Base-by-base conservation (phyloP, 2,113 vertebrate species). In the Mobula hypostoma region DNA sequence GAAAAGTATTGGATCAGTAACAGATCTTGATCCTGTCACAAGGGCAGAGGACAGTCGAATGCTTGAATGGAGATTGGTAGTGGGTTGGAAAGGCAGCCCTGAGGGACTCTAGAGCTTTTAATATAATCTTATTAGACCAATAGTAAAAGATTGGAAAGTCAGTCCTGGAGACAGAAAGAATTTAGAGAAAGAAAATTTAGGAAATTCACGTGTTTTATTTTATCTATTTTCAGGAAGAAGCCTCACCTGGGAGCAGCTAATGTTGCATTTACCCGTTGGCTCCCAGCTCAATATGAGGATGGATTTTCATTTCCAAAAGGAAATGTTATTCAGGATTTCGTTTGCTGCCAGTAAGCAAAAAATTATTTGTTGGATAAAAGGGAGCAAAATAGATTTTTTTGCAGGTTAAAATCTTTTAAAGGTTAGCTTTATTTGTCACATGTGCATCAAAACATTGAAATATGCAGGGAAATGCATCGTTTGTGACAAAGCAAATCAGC, bases 221-320 rank as follows among this genome's bases (percentile, higher is more conserved):
- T 70, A 0, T 24, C 5, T 0, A 90, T 21, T 74, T 21, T 7
- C 95, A 98, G 98, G 83, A 94, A 95, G 94, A 95, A 96, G 32
- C 94, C 96, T 0, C 96, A 95, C 0, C 95, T 96, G 77, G 98
- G 98, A 15, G 95, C 97, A 9, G 96, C 97, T 79, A 98, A 98
- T 95, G 97, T 94, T 0, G 96, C 98, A 1, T 97, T 98, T 15
- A 36, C 7, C 91, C 97, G 98, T 94, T 98, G 97, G 97, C 95
- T 98, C 27, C 97, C 97, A 0, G 96, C 97, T 0, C 96, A 98
- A 66, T 99, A 98, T 0, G 97, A 98, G 85, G 98, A 98, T 19
- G 95, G 95, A 0, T 4, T 96, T 87, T 97, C 97, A 0, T 4
- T 96, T 17, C 98, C 98, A 0, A 97, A 36, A 0, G 94, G 0